Base-by-base conservation (phyloP, 2,888 invertebrate species). In the Proisotoma minuta region DNA sequence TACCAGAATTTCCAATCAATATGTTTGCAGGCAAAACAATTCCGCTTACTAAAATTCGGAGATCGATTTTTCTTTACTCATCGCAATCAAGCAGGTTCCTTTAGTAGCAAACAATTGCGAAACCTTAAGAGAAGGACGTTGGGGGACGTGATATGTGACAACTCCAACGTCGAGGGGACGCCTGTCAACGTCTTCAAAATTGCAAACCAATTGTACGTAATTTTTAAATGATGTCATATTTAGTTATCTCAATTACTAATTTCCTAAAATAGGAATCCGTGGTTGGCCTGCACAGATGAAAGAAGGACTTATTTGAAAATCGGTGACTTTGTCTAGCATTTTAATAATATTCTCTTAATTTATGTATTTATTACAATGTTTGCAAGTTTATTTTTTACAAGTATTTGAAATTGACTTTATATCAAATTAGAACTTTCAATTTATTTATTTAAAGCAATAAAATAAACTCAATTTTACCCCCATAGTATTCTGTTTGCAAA, bases 51-150 rank as follows among this genome's bases (percentile, higher is more conserved):
- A n/a, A 70, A 69, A 40, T 68, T 58, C 28, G 73, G 72, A 10
- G 73, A 73, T 48, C 48, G 73, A 27, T 67, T 62, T 39, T 71
- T 70, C 53, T 69, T 72, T 60, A 69, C 72, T n/a, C 73, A 70
- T 58, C 57, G 47, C 3, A 57, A 60, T 23, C 66, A 68, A 49
- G 49, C 62, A 1, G 62, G 69, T n/a, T 63, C 66, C 12, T 71
- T 67, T 22, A 61, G 34, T 26, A 20, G 12, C 3, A 57, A 54
- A 2, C 69, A 71, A 51, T 22, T 72, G n/a, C 29, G 49, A 34
- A 58, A 61, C 26, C 59, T 72, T 2, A 20, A 66, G n/a, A 47
- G 53, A 8, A 57, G 70, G 28, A 67, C 63, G 15, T 48, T 72
- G 12, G 69, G 70, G 15, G 72, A 72, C 40, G 51, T 72, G 10